Evolutionary conservation across 2,113 vertebrate species (phyloP), one percentile per base, ranked within the genome.

Genomic region (Chaetodon auriga): DNA sequence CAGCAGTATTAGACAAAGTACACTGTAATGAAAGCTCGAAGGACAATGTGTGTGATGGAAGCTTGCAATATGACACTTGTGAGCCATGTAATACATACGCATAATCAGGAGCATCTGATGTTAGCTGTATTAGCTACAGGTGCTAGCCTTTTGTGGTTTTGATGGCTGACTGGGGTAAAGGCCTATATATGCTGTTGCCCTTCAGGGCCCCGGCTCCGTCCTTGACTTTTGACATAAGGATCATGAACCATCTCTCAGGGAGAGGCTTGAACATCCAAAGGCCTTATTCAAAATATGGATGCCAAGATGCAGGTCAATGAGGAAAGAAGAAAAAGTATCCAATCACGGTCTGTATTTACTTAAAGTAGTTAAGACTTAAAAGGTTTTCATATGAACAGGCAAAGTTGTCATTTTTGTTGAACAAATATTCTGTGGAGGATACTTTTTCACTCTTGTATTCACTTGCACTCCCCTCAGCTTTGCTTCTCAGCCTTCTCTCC

Each of bases 291-390:
- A 85, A 80, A 86, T 68, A 68, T 78, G 87, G 87, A 92, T 82
- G 77, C 87, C 55, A 58, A 89, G 88, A 89, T 90, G 88, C 89
- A 92, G 78, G 85, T 91, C 91, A 89, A 70, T 84, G 78, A 90
- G 82, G 83, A 89, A 90, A 92, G 90, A 92, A 90, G 88, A 90
- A 90, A 87, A 90, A 91, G 93, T 92, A 95, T 93, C 92, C 91
- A 62, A 70, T 88, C 90, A 91, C 80, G 86, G 89, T 87, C 87
- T 80, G 76, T 63, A 16, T 92, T 90, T 86, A 83, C 71, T 86
- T 89, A 68, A 90, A 90, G 84, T 81, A 86, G 81, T 84, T 85
- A 90, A 90, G 89, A 92, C 80, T 88, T 87, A 82, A 58, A 80
- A 73, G 84, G 82, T 89, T 93, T 93, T 92, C 82, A 85, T 77